Conservation (phyloP, 2,888 invertebrate species). For the Colletes collaris region DNA sequence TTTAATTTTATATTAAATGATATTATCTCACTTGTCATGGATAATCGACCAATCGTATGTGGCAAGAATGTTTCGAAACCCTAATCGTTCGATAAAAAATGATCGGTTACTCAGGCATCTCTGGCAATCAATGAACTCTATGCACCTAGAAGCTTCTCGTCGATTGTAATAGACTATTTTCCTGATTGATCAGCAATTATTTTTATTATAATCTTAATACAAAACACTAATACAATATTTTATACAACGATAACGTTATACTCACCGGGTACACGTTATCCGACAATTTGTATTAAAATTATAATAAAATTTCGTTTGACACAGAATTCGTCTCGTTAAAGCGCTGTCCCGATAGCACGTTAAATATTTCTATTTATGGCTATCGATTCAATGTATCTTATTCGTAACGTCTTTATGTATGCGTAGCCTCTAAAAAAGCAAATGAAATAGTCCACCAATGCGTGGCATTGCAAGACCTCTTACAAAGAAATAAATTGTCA, state of each 20-base stretch:
- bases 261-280: constrained; percentile 25
- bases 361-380: too few relatives aligned
- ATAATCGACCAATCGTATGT: background rate
- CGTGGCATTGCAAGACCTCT: background rate
- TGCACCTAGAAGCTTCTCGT: background rate
- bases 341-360: too few relatives aligned
- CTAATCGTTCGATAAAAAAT: background rate
- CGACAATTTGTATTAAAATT: constrained; percentile 42
- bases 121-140: background rate
- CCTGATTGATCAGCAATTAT: background rate
- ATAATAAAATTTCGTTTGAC: constrained; percentile 34
- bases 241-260: constrained; percentile 38
- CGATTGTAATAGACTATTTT: constrained; percentile 5
- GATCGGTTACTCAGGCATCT: background rate
- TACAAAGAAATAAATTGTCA: constrained; percentile 18
- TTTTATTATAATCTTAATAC: constrained; percentile 48
- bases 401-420: constrained; percentile 5
- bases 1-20: too few relatives aligned
- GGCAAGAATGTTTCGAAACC: background rate
- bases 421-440: constrained; percentile 31
- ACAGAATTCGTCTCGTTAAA: background rate
- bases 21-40: too few relatives aligned
- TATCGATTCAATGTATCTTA: too few relatives aligned
- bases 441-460: constrained; percentile 24
- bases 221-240: constrained; percentile 36